A percentile compares a stretch with the other conserved stretches of the same genome.
These are phyloP conservation scores for Sylvietta virens DNA, from an alignment of 2,113 vertebrate species.

Conservation along the genomic window DNA sequence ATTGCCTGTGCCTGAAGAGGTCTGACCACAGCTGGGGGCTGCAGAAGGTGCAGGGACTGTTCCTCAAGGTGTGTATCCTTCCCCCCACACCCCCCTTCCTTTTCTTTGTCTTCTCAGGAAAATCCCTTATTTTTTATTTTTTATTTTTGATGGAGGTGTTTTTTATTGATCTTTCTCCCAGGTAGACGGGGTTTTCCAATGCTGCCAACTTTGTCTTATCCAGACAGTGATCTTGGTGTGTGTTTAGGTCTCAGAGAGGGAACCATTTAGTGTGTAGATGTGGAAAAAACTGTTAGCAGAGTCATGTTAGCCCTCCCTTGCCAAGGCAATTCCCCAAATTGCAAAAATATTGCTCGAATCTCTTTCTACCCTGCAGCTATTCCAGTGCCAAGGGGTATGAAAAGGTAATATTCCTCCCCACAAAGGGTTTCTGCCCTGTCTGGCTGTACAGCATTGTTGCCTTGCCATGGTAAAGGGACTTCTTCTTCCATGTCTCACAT, in stretches of 20 bases:
- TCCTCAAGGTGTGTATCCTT: background rate
- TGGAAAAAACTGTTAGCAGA: background rate
- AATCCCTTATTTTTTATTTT: no score
- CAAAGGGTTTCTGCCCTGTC: background rate
- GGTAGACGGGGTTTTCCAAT: background rate
- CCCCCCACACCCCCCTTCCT: rapidly evolving
- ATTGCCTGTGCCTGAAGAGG: background rate
- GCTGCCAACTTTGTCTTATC: background rate
- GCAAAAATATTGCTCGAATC: background rate
- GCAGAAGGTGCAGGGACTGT: background rate
- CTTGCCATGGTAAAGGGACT: background rate
- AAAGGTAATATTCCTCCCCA: background rate
- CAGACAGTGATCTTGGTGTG: background rate
- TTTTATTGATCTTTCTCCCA: background rate
- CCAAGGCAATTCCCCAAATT: background rate
- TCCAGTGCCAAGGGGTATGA: background rate
- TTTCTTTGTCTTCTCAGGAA: background rate
- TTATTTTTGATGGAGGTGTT: background rate
- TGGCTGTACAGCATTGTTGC: background rate
- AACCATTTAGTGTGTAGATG: background rate
- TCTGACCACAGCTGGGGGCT: background rate
- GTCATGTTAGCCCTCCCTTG: background rate
- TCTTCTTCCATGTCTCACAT: background rate
- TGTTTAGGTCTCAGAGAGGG: background rate
- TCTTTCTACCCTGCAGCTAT: background rate